These are phyloP conservation scores for Ataeniobius toweri DNA, from an alignment of 2,797 vertebrate genomes.

Conservation along the genomic window DNA sequence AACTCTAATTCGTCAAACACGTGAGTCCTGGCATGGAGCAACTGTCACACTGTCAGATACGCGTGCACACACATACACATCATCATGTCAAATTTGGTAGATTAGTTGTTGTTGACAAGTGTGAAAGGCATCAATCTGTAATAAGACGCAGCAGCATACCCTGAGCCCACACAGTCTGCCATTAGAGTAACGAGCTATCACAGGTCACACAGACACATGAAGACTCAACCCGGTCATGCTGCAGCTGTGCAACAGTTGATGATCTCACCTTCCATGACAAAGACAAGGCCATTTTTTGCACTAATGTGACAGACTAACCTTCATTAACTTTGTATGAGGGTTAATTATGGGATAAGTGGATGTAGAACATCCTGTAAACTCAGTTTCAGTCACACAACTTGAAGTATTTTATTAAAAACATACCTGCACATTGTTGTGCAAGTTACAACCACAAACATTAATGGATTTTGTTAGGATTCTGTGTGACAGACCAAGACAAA, in stretches of 20 bases:
- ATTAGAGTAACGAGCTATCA: slow-evolving; percentile 10
- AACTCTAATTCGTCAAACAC: slow-evolving; percentile 29
- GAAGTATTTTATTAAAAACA: background rate
- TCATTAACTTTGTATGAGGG: slow-evolving; percentile 14
- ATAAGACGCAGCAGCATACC: slow-evolving; percentile 35
- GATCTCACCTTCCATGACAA: slow-evolving; percentile 22
- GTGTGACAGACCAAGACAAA: too few species aligned
- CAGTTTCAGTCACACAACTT: background rate
- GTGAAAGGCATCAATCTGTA: slow-evolving; percentile 66
- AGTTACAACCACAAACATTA: too few species aligned
- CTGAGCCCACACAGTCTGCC: slow-evolving; percentile 26
- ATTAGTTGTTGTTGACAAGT: slow-evolving; percentile 71
- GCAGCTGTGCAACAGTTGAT: background rate
- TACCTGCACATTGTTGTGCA: too few species aligned
- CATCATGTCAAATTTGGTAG: slow-evolving; percentile 52
- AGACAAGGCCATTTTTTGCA: background rate
- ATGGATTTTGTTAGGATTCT: too few species aligned
- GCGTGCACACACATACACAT: slow-evolving; percentile 24
- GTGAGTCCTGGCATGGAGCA: slow-evolving; percentile 8
- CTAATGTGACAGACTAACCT: background rate
- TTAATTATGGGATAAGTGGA: slow-evolving; percentile 22
- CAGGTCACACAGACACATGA: slow-evolving; percentile 33
- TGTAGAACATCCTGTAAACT: slow-evolving; percentile 2
- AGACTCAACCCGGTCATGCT: slow-evolving; percentile 10
- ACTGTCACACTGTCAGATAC: slow-evolving; percentile 22